Conservation (phyloP, 2,113 vertebrate genomes). For the Arothron firmamentum region DNA sequence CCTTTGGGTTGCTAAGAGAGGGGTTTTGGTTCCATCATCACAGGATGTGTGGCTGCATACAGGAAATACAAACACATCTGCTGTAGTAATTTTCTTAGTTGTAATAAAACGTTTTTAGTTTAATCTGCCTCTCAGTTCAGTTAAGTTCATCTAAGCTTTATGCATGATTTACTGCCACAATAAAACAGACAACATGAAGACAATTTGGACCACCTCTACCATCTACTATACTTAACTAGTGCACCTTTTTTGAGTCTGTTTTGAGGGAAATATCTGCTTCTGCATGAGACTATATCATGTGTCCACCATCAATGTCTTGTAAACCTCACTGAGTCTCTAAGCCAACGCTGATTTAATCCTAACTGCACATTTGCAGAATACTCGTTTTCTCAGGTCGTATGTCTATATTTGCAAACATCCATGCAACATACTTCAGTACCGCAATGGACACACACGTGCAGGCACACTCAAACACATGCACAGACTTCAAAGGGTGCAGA, state of each 20-base stretch:
- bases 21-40: constrained; percentile 51
- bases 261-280: constrained; percentile 2
- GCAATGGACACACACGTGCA: constrained; percentile 33
- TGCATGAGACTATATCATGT: not conserved
- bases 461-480: constrained; percentile 50
- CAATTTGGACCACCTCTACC: constrained; percentile 42
- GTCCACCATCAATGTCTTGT: not conserved
- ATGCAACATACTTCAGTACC: constrained; percentile 22
- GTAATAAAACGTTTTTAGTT: constrained; percentile 1
- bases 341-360: constrained; percentile 1
- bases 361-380: constrained; percentile 2
- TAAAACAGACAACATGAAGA: constrained; percentile 26
- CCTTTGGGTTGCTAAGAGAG: constrained; percentile 46
- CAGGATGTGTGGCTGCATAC: constrained; percentile 50
- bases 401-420: constrained; percentile 28
- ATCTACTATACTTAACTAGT: not conserved
- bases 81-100: constrained; percentile 42
- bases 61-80: constrained; percentile 58
- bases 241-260: not conserved
- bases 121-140: constrained; percentile 26
- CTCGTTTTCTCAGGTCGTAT: constrained; percentile 15
- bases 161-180: constrained; percentile 23
- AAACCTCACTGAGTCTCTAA: not conserved
- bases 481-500: constrained; percentile 68
- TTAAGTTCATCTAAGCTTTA: constrained; percentile 5